Evolutionary conservation across 2,113 vertebrate genomes (phyloP).

Genomic region (Channa argus): DNA sequence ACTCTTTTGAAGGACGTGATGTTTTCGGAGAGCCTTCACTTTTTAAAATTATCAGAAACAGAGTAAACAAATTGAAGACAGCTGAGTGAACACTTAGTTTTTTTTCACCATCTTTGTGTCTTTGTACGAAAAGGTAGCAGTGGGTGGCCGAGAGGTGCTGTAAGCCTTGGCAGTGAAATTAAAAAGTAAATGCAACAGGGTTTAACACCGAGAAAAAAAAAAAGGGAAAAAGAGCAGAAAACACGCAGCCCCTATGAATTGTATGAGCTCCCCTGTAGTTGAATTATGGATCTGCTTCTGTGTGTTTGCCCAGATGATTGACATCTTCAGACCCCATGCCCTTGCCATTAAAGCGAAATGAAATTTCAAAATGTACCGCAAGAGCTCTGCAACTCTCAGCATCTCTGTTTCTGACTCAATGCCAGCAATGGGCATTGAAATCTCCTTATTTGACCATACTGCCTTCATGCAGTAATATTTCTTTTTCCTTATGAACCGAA

Average conservation of each 20-base stretch:
- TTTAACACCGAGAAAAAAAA: constrained; percentile 45
- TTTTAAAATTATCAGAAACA: constrained; percentile 56
- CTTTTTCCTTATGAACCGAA: constrained; percentile 56
- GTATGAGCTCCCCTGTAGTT: constrained; percentile 79
- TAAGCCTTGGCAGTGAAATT: constrained; percentile 63
- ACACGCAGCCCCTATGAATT: constrained; percentile 75
- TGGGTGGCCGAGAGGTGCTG: constrained; percentile 68
- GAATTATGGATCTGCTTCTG: constrained; percentile 80
- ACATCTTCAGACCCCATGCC: constrained; percentile 79
- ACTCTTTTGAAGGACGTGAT: constrained; percentile 57
- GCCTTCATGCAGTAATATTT: constrained; percentile 58
- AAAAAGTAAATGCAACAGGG: constrained; percentile 66
- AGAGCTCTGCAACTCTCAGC: constrained; percentile 70
- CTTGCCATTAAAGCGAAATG: constrained; percentile 77
- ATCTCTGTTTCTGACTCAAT: constrained; percentile 71
- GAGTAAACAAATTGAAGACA: constrained; percentile 60
- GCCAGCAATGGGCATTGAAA: constrained; percentile 64
- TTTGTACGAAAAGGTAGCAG: constrained; percentile 21
- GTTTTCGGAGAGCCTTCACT: constrained; percentile 12
- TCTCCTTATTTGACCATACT: constrained; percentile 71
- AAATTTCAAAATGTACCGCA: constrained; percentile 68
- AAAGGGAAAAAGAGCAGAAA: constrained; percentile 35
- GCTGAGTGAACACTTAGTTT: constrained; percentile 48
- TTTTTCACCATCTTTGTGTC: constrained; percentile 6
- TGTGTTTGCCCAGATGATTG: constrained; percentile 79